Evolutionary conservation across 2,797 vertebrate species (phyloP).

Genomic region (Crocidura indochinensis): DNA sequence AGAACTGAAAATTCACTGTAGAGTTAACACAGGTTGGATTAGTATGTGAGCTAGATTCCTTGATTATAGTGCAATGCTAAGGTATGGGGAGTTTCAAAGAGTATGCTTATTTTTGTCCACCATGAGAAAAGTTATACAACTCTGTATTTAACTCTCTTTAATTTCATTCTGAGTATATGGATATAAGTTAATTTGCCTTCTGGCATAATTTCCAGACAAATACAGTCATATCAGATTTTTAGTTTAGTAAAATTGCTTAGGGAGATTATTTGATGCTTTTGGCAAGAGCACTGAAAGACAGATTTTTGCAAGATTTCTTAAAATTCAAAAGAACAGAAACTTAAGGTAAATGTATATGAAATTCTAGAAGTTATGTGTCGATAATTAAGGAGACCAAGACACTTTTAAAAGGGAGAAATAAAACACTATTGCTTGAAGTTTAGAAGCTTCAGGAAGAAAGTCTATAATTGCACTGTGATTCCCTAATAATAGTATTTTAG

Average conservation of each 20-base stretch:
- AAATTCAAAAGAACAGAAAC: slow-evolving; percentile 6
- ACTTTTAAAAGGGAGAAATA: slow-evolving; percentile 66
- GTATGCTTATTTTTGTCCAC: not conserved
- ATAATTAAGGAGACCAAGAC: slow-evolving; percentile 50
- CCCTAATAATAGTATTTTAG: slow-evolving; percentile 73
- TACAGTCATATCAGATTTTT: slow-evolving; percentile 8
- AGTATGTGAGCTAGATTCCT: not conserved
- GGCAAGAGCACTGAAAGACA: not conserved
- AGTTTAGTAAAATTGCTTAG: slow-evolving; percentile 32
- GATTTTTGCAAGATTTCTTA: slow-evolving; percentile 51
- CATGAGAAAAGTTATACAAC: not conserved
- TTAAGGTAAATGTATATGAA: slow-evolving; percentile 41
- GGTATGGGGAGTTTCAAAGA: not conserved
- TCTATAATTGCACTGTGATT: slow-evolving; percentile 71
- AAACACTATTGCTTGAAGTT: slow-evolving; percentile 65
- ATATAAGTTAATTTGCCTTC: slow-evolving; percentile 33
- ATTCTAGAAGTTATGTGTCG: slow-evolving; percentile 54
- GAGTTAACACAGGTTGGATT: not conserved
- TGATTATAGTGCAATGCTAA: not conserved
- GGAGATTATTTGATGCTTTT: slow-evolving; percentile 33
- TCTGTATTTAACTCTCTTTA: not conserved
- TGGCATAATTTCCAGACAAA: slow-evolving; percentile 12
- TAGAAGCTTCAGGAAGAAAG: slow-evolving; percentile 67
- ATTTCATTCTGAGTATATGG: not conserved
- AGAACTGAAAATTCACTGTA: too few relatives aligned